Evolutionary conservation across 2,113 vertebrate genomes (phyloP).

Genomic region (Laticauda colubrina): DNA sequence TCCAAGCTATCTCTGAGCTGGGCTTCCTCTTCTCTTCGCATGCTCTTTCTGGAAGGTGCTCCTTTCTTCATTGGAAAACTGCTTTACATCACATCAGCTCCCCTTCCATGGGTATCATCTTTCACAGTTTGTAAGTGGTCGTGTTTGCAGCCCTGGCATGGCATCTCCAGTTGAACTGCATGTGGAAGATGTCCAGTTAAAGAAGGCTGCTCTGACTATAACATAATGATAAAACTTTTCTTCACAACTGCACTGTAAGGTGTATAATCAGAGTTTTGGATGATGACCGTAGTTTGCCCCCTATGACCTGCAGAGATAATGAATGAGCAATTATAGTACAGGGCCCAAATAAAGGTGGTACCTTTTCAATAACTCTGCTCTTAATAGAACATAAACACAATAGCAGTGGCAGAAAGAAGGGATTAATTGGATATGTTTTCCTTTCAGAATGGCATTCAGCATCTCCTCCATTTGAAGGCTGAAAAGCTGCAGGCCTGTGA

Average conservation of each 20-base stretch:
- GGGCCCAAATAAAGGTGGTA: neutral
- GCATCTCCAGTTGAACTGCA: neutral
- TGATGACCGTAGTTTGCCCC: neutral
- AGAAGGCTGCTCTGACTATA: neutral
- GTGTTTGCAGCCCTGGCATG: neutral
- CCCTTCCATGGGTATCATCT: neutral
- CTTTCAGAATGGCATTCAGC: neutral
- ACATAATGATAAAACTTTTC: neutral
- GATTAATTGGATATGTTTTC: neutral
- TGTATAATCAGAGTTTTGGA: neutral
- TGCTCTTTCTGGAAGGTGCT: neutral
- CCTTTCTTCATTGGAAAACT: no score
- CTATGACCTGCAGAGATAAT: neutral
- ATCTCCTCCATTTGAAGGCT: neutral
- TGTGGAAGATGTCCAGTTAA: neutral
- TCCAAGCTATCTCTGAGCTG: neutral
- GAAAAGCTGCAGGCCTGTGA: neutral
- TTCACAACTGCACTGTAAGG: neutral
- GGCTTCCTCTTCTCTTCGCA: neutral
- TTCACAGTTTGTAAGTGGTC: neutral
- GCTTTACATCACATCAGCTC: neutral
- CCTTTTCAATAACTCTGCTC: neutral
- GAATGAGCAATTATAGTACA: neutral
- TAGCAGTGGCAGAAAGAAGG: neutral
- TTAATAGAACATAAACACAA: neutral